Evolutionary conservation across 2,113 vertebrate genomes (phyloP).

Genomic region (Gadus chalcogrammus): DNA sequence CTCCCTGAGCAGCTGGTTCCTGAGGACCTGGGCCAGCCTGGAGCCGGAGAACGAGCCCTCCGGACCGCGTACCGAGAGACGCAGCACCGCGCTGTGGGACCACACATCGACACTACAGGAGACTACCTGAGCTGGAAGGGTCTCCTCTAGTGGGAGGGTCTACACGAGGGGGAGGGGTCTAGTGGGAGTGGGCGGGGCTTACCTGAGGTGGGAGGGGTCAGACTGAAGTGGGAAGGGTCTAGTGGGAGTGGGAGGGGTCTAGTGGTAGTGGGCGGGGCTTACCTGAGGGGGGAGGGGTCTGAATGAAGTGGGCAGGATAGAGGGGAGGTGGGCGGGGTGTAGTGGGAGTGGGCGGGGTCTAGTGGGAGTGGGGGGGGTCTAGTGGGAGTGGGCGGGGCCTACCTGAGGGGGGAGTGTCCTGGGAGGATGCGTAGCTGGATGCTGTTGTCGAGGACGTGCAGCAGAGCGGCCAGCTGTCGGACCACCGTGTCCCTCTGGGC

Average conservation of each 20-base stretch:
- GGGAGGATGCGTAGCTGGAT: conserved; percentile 81
- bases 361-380: background rate
- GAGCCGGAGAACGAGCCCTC: conserved; percentile 73
- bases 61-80: conserved; percentile 77
- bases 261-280: background rate
- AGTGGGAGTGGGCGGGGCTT: conserved; percentile 10
- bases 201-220: conserved; percentile 82
- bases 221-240: background rate
- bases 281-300: background rate
- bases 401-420: conserved; percentile 86
- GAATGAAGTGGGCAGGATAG: background rate
- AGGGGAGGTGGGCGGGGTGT: background rate
- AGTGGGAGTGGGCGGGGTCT: background rate
- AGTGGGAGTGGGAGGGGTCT: background rate
- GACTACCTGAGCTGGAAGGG: background rate
- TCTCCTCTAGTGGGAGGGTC: background rate
- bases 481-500: conserved; percentile 82
- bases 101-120: background rate
- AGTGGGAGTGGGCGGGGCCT: conserved; percentile 12
- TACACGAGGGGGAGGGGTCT: background rate
- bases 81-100: conserved; percentile 74
- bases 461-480: conserved; percentile 81
- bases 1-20: conserved; percentile 77
- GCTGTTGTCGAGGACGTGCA: conserved; percentile 81
- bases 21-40: conserved; percentile 73